A percentile compares a stretch with the other conserved stretches of the same genome.
Conservation (phyloP, 2,113 vertebrate species). For the Syngnathus scovelli region DNA sequence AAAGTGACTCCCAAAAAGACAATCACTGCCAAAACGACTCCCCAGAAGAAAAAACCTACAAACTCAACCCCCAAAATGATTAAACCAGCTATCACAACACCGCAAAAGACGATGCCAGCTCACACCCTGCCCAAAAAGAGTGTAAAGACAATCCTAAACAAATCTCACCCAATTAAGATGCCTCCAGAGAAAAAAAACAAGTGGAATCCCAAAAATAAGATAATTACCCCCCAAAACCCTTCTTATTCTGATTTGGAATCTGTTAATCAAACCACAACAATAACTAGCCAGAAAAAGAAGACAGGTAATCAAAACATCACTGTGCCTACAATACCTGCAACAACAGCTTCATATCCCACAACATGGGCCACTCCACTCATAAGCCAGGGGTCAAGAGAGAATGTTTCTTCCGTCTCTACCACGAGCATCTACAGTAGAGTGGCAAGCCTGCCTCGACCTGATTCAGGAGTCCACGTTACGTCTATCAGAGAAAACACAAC, state of each 20-base stretch:
- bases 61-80: background rate
- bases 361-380: conserved; percentile 12
- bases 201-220: background rate
- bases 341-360: conserved; percentile 4
- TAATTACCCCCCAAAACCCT: conserved; percentile 2
- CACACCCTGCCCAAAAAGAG: background rate
- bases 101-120: conserved; percentile 4
- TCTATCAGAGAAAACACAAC: conserved; percentile 21
- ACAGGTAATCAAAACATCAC: conserved; percentile 16
- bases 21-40: background rate
- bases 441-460: conserved; percentile 6
- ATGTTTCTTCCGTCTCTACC: conserved; percentile 20
- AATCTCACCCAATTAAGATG: background rate
- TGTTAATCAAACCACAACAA: conserved; percentile 29
- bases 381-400: conserved; percentile 9
- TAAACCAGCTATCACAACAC: background rate
- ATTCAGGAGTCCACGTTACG: conserved; percentile 26
- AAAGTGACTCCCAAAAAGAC: conserved; percentile 1
- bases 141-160: background rate
- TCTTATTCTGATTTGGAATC: conserved; percentile 2
- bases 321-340: conserved; percentile 21
- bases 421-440: conserved; percentile 24
- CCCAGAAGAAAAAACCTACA: background rate
- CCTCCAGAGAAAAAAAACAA: background rate
- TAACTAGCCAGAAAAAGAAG: conserved; percentile 25